phyloP scores from a whole-genome alignment of 2,888 invertebrate genomes.

The Drosophila greeni region DNA sequence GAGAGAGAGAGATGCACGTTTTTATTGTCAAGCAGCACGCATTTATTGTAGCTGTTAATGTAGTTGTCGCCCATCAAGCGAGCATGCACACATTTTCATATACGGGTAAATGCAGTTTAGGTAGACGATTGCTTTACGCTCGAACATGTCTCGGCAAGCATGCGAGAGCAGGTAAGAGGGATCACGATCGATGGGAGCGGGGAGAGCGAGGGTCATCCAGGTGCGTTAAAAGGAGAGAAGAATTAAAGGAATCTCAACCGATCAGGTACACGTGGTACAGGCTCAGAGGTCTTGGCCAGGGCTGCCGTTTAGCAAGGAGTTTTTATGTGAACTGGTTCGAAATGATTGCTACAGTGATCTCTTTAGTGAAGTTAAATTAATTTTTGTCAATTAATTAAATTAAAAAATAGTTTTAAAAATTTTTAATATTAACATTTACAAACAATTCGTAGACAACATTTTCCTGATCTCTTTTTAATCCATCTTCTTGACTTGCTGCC shows the following conservation, averaged over 20 bases:
- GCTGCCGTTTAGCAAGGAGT: not conserved
- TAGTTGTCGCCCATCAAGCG: constrained; percentile 28
- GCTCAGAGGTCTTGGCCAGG: constrained; percentile 7
- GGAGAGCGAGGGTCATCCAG: constrained; percentile 6
- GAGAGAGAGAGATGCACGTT: constrained; percentile 29
- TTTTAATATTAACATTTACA: not conserved
- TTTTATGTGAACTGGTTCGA: constrained; percentile 5
- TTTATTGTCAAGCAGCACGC: constrained; percentile 30
- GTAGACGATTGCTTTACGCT: constrained; percentile 35
- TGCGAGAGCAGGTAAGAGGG: constrained; percentile 50
- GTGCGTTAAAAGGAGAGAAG: constrained; percentile 2
- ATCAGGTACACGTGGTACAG: constrained; percentile 41
- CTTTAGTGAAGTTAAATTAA: too few species aligned
- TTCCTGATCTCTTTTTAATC: constrained; percentile 1
- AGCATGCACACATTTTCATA: constrained; percentile 5
- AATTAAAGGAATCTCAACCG: constrained; percentile 4
- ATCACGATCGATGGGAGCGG: not conserved
- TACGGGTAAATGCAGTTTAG: constrained; percentile 33
- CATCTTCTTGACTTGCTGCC: constrained; percentile 16
- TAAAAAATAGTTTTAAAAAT: not conserved
- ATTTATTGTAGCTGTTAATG: constrained; percentile 45
- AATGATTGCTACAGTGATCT: not conserved
- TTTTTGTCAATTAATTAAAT: too few species aligned
- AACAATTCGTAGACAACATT: not conserved
- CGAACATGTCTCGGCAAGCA: constrained; percentile 54